These are phyloP conservation scores for Phymastichus coffea DNA, from an alignment of 1,140 invertebrate genomes.

Conservation along the genomic window DNA sequence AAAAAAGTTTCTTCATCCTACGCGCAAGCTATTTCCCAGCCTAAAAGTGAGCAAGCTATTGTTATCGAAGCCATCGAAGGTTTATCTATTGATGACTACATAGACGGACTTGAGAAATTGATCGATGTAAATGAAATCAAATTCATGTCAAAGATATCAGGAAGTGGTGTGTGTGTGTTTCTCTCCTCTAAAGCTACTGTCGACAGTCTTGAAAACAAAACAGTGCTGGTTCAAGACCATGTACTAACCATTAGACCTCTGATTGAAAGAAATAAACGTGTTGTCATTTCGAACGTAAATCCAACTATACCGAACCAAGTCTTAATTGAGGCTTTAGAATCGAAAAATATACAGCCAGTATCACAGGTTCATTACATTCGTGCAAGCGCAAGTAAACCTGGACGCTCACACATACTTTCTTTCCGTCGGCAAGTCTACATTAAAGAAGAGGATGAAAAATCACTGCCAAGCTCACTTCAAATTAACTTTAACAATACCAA, in stretches of 20 bases:
- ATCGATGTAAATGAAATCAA: too few relatives aligned
- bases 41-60: too few relatives aligned
- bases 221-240: neutral
- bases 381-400: neutral
- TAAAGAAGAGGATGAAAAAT: neutral
- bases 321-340: too few relatives aligned
- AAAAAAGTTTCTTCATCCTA: neutral
- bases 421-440: too few relatives aligned
- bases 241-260: neutral
- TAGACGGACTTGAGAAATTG: too few relatives aligned
- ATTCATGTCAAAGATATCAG: conserved; percentile 1
- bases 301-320: neutral
- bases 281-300: neutral
- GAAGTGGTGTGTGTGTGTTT: neutral
- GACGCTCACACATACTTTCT: neutral
- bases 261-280: neutral
- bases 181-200: neutral
- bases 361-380: neutral
- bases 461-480: neutral
- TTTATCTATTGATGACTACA: too few relatives aligned
- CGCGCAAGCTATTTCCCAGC: neutral
- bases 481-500: neutral
- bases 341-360: too few relatives aligned
- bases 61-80: too few relatives aligned
- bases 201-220: neutral